These are phyloP conservation scores for Globodera ellingtonae DNA, from an alignment of 1,140 invertebrate genomes.

Conservation along the genomic window DNA sequence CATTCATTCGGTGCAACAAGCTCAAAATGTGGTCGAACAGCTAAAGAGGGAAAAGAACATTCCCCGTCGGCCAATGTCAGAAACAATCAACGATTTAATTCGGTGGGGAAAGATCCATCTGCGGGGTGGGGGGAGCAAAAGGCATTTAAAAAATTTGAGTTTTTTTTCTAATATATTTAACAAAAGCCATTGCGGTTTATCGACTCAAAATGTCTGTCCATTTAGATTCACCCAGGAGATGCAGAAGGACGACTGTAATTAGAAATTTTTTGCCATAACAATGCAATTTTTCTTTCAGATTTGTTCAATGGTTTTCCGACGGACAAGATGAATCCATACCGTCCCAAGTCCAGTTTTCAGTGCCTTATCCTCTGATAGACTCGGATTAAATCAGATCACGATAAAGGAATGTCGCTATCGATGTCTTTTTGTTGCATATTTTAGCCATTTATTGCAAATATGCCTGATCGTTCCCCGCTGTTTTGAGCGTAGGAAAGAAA, in stretches of 20 bases:
- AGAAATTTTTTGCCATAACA: background rate
- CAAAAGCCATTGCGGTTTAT: too few relatives aligned
- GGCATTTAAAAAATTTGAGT: too few relatives aligned
- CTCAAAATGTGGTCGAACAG: conserved; percentile 50
- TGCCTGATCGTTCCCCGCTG: conserved; percentile 16
- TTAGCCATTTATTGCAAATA: too few relatives aligned
- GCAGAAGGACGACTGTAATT: conserved; percentile 50
- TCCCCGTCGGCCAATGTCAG: conserved; percentile 45
- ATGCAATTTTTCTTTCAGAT: conserved; percentile 38
- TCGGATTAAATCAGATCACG: background rate
- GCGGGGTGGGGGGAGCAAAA: too few relatives aligned
- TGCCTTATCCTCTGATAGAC: conserved; percentile 47
- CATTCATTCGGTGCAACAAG: conserved; percentile 47
- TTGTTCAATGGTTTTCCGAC: conserved; percentile 56
- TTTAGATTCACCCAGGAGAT: conserved; percentile 47
- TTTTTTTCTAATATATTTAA: too few relatives aligned
- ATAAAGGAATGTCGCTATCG: too few relatives aligned
- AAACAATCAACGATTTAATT: conserved; percentile 45
- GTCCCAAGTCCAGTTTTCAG: conserved; percentile 58
- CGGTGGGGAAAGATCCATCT: conserved; percentile 22
- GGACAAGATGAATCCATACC: conserved; percentile 62
- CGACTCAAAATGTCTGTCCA: too few relatives aligned
- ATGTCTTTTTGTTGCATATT: too few relatives aligned
- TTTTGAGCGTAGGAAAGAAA: too few relatives aligned
- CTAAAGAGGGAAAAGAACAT: conserved; percentile 49